Percentiles rank a stretch among this genome's conserved stretches.
phyloP scores from a whole-genome alignment of 2,113 vertebrate species.

The Petromus typicus region DNA sequence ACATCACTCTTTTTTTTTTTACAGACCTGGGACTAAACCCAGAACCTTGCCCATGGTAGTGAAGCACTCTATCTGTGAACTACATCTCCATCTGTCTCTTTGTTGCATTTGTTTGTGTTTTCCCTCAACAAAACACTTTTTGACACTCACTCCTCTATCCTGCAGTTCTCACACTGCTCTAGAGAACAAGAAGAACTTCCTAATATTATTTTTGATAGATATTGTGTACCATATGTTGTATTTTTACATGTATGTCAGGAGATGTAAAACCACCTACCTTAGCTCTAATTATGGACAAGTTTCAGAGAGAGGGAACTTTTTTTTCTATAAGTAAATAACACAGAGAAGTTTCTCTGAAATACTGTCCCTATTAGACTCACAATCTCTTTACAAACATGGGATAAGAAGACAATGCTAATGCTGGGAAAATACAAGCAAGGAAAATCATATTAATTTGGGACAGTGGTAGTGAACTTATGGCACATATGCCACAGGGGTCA shows the following conservation, averaged over 20 bases:
- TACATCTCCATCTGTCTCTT: background rate
- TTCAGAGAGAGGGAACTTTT: constrained; percentile 3
- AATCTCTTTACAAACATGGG: background rate
- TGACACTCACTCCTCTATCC: background rate
- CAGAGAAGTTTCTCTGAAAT: constrained; percentile 1
- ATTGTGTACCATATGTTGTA: background rate
- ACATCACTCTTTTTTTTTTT: background rate
- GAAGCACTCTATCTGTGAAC: background rate
- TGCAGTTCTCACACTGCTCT: background rate
- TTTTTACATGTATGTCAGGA: background rate
- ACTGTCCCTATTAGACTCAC: background rate
- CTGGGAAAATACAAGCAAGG: background rate
- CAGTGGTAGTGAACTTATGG: background rate
- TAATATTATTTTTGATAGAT: constrained; percentile 1
- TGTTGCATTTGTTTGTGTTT: background rate
- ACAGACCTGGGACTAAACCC: background rate
- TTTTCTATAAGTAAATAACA: background rate
- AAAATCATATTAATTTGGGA: background rate
- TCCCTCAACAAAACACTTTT: background rate
- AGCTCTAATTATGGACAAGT: background rate
- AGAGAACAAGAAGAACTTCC: background rate
- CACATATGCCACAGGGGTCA: background rate
- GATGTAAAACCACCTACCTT: background rate
- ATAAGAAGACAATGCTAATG: background rate
- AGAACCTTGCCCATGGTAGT: background rate